Evolutionary conservation across 2,113 vertebrate genomes (phyloP), one percentile per base, ranked within the genome.

Genomic region (Urocynchramus pylzowi): DNA sequence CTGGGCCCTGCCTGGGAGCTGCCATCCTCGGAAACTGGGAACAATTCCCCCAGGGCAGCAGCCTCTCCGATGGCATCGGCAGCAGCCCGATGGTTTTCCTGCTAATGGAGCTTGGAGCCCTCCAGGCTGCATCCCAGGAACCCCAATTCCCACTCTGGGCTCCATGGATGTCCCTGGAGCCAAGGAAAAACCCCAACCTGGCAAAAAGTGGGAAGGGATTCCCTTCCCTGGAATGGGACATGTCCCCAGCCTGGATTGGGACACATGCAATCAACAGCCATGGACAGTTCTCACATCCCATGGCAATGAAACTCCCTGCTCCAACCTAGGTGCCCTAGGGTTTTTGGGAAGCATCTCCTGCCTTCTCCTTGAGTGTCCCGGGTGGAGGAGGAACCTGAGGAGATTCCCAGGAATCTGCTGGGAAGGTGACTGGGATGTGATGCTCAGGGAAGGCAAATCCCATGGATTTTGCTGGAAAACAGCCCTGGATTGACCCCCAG

Each of bases 201-300:
- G 30, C 53, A 68, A 47, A 60, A 16, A 45, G 20, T 20, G 39
- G 69, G 37, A 45, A 63, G 11, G 49, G 52, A 53, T 64, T 27
- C 33, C 39, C 41, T 44, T 26, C 41, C 18, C 33, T 37, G 56
- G 45, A 20, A 13, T 13, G 54, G 45, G 35, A 31, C n/a, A 1
- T 2, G 63, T 31, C 21, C 63, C 33, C 61, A 52, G 27, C 54
- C 24, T 50, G 65, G 56, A 21, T 0, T 11, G 27, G 67, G 22
- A 76, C 33, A 30, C 13, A 0, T 8, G 7, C 22, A 60, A 24
- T 16, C 21, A 9, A 28, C 37, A 21, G 39, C 52, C 75, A 53
- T 0, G 2, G 47, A 11, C 0, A 2, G 27, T 3, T 28, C 23
- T 24, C 4, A 11, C 3, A 76, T n/a, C 77, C 30, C n/a, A 13